Base-by-base conservation (phyloP, 2,797 vertebrate genomes). In the Scyliorhinus canicula region DNA sequence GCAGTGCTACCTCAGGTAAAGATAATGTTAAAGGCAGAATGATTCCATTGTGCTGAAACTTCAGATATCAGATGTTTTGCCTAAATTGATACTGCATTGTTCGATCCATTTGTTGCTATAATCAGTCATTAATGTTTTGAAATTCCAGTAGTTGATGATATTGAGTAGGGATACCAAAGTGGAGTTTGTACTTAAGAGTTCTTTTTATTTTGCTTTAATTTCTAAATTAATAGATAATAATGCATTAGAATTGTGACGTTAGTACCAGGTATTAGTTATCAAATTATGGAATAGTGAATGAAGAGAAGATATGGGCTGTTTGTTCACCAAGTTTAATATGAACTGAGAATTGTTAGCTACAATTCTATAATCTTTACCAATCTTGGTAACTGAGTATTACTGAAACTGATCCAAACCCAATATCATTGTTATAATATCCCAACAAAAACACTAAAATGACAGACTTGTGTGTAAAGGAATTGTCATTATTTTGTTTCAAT, bases 1-100 rank as follows among this genome's bases (percentile, higher is more conserved):
- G 97, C 98, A 95, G 97, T 99, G 97, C 98, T 99, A 99, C 98
- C 99, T 99, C 99, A 99, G 99, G 99, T 99, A 98, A 95, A 95
- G 95, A 63, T 12, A 52, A 69, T 55, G 47, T 50, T 55, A 35
- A 94, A 94, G 47, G 14, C 6, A 50, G 67, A 93, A 93, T 71
- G 28, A 69, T 71, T 69, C 14, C 28, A 28, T 74, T 74, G 24
- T 11, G 31, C 47, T 74, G 44, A 35, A 52, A 74, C 47, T 31
- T 74, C 19, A 44, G 47, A 31, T 60, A 47, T 47, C n/a, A 14
- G 63, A 31, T 65, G n/a, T 5, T 35, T 19, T 40, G 16, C 79
- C 31, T 40, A 90, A 90, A 57, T 90, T 88, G 28, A 14, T 19
- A 60, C 60, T 88, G 85, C 50, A 88, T 35, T 35, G 50, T 57